Conservation (phyloP, 2,797 vertebrate species). For the Geotrypetes seraphini region DNA sequence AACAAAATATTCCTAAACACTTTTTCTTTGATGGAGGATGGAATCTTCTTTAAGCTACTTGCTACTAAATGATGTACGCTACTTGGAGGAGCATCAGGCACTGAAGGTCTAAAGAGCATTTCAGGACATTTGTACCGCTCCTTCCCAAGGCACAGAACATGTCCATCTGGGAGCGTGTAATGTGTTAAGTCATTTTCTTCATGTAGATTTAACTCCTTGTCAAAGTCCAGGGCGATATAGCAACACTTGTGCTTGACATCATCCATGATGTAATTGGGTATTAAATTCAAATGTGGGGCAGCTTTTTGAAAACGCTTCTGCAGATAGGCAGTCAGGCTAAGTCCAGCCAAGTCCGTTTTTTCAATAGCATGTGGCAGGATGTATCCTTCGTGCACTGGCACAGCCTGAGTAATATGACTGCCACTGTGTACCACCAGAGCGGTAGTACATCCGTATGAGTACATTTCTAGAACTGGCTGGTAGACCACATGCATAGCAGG, state of each 20-base stretch:
- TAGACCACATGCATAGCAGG: conserved; percentile 36
- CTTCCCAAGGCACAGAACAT: conserved; percentile 11
- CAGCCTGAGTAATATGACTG: conserved; percentile 23
- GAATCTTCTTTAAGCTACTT: conserved; percentile 16
- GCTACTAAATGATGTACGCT: too few species aligned
- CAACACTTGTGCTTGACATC: conserved; percentile 42
- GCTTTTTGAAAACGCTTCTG: conserved; percentile 13
- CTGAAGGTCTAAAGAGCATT: conserved; percentile 1
- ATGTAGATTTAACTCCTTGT: not conserved
- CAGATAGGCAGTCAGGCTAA: conserved; percentile 24
- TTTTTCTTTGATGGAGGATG: not conserved
- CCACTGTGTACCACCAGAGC: conserved; percentile 36
- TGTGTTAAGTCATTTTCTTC: not conserved
- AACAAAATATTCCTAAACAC: conserved; percentile 27
- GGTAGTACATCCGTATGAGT: conserved; percentile 15
- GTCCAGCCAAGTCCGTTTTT: conserved; percentile 24
- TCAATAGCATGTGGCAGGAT: conserved; percentile 13
- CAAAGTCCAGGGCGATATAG: conserved; percentile 37
- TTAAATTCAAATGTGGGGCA: not conserved
- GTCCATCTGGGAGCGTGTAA: conserved; percentile 1
- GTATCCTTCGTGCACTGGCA: conserved; percentile 12
- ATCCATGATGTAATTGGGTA: conserved; percentile 10
- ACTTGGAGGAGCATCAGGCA: conserved; percentile 13
- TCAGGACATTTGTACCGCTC: conserved; percentile 19
- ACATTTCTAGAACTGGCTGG: conserved; percentile 28